phyloP scores from a whole-genome alignment of 2,113 vertebrate genomes.

The Cairina moschata region DNA sequence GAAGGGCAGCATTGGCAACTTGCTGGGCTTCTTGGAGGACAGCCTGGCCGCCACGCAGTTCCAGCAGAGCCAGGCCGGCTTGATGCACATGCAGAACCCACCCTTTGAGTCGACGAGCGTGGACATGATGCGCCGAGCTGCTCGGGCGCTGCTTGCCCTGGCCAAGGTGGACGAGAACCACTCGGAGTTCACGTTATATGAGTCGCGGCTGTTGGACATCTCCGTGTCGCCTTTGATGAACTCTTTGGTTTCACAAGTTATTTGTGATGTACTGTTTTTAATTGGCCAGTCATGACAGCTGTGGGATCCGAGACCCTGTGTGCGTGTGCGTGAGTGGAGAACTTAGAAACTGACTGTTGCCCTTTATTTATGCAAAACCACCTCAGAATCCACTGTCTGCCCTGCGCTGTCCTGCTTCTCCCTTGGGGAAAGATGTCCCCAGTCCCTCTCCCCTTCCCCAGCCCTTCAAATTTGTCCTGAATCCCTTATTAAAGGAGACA shows the following conservation, averaged over 20 bases:
- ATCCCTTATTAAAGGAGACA: conserved; percentile 87
- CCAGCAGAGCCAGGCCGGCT: conserved; percentile 94
- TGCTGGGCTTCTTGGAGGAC: conserved; percentile 97
- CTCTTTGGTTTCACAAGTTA: conserved; percentile 98
- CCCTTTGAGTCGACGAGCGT: conserved; percentile 97
- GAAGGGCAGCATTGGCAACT: conserved; percentile 96
- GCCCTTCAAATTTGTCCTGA: conserved; percentile 77
- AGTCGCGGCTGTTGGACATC: conserved; percentile 98
- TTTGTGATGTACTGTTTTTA: conserved; percentile 99
- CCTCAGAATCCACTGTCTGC: conserved; percentile 95
- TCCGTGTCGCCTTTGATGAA: conserved; percentile 99
- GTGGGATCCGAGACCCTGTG: conserved; percentile 88
- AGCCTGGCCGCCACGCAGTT: conserved; percentile 98
- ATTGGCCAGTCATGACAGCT: conserved; percentile 99
- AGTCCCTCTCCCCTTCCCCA: conserved; percentile 48
- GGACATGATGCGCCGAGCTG: conserved; percentile 99
- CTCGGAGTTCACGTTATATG: conserved; percentile 99
- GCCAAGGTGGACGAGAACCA: conserved; percentile 99
- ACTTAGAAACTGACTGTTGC: conserved; percentile 94
- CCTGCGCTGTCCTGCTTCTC: conserved; percentile 89
- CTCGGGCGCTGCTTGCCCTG: conserved; percentile 94
- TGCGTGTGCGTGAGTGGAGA: conserved; percentile 92
- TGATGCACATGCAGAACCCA: conserved; percentile 94
- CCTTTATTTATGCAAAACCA: conserved; percentile 99
- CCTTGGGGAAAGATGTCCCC: conserved; percentile 81